These are phyloP conservation scores for Horisme vitalbata DNA, from an alignment of 2,888 invertebrate species.

Conservation along the genomic window DNA sequence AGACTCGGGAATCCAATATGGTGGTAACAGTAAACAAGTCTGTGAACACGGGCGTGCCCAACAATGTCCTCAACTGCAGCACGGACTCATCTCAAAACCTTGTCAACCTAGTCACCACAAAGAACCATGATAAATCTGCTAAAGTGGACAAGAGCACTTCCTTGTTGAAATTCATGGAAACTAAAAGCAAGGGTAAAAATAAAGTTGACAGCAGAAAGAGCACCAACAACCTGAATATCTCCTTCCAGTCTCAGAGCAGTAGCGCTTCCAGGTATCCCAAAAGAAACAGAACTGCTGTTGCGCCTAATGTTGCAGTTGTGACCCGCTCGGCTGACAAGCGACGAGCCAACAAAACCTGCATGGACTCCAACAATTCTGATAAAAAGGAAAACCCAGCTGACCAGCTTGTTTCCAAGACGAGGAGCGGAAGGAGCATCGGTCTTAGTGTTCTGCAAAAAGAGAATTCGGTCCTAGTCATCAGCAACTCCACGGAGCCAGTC, in stretches of 20 bases:
- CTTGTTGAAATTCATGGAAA: constrained; percentile 59
- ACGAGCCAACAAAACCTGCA: constrained; percentile 41
- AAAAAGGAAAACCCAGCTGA: constrained; percentile 60
- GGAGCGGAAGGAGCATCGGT: constrained; percentile 62
- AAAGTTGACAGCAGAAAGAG: constrained; percentile 31
- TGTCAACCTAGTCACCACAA: constrained; percentile 59
- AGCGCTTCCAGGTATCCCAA: constrained; percentile 64
- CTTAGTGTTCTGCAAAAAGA: constrained; percentile 48
- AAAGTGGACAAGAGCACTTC: constrained; percentile 61
- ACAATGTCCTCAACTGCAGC: constrained; percentile 54
- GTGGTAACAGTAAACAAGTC: constrained; percentile 63
- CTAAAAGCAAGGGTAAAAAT: constrained; percentile 42
- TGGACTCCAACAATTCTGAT: constrained; percentile 51
- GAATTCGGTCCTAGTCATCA: constrained; percentile 59
- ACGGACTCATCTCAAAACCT: constrained; percentile 69
- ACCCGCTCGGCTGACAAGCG: constrained; percentile 25
- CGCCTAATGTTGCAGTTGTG: constrained; percentile 17
- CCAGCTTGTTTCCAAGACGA: constrained; percentile 50
- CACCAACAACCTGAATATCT: constrained; percentile 51
- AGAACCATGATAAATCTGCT: constrained; percentile 44
- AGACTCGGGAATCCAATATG: constrained; percentile 43
- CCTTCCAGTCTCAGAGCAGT: constrained; percentile 58
- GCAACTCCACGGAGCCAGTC: constrained; percentile 57
- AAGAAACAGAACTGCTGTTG: constrained; percentile 43
- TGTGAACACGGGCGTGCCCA: constrained; percentile 48